phyloP scores from a whole-genome alignment of 1,140 invertebrate genomes.

The Diorhabda carinulata region DNA sequence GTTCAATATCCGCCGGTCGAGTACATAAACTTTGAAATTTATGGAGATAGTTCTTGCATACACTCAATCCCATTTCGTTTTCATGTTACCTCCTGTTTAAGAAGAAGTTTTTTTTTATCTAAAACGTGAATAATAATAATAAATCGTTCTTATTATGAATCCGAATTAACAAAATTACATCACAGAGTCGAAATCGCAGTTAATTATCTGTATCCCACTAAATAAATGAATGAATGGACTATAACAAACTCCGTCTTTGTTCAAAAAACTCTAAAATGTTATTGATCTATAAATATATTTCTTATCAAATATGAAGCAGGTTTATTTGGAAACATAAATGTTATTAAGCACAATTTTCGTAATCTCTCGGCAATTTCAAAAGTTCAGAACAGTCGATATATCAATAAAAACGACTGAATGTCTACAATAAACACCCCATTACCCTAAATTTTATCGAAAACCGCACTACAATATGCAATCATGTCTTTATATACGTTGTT shows the following conservation, averaged over 20 bases:
- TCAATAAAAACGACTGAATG: not conserved
- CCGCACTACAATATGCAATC: conserved; percentile 10
- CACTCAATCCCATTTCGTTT: not conserved
- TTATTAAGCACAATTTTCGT: not conserved
- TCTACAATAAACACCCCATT: not conserved
- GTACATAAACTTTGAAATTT: not conserved
- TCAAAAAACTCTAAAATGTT: no score
- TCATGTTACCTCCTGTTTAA: no score
- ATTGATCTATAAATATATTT: not conserved
- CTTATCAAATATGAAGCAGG: not conserved
- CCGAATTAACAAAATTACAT: no score
- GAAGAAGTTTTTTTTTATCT: no score
- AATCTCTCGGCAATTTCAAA: not conserved
- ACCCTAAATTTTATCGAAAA: conserved; percentile 2
- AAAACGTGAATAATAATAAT: no score
- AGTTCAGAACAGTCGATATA: not conserved
- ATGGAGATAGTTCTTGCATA: not conserved
- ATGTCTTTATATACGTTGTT: conserved; percentile 8
- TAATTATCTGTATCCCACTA: no score
- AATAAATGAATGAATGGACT: no score
- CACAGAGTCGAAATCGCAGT: no score
- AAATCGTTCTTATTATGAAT: no score
- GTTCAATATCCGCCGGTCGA: not conserved
- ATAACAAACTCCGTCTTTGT: no score
- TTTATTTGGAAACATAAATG: no score